These are phyloP conservation scores for Metacarcinus magister DNA, from an alignment of 2,888 invertebrate species.

Conservation along the genomic window DNA sequence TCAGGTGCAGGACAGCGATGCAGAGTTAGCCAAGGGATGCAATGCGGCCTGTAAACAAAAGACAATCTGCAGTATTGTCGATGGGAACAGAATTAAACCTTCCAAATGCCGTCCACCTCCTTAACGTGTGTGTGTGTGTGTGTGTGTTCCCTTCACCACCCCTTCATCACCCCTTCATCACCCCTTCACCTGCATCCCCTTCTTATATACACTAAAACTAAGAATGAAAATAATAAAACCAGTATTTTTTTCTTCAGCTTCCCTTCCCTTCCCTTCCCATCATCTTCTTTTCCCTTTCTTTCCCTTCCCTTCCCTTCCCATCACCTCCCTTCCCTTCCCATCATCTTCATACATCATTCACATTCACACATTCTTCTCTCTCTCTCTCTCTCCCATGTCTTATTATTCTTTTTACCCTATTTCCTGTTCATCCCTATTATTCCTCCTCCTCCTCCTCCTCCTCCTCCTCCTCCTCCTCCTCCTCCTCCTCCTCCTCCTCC, in stretches of 20 bases:
- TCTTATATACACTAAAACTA: too few relatives aligned
- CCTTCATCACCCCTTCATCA: not conserved
- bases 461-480: not conserved
- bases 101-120: constrained; percentile 70
- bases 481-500: not conserved
- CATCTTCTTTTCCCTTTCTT: not conserved
- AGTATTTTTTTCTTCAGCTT: not conserved
- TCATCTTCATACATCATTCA: not conserved
- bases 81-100: constrained; percentile 78
- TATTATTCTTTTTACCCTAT: not conserved
- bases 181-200: not conserved
- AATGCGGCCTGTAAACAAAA: constrained; percentile 67
- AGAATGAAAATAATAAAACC: too few relatives aligned
- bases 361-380: not conserved
- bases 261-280: not conserved
- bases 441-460: not conserved
- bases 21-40: constrained; percentile 67
- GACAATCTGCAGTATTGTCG: constrained; percentile 77
- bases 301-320: not conserved
- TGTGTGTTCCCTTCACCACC: not conserved
- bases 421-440: not conserved
- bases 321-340: too few relatives aligned
- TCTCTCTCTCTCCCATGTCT: not conserved
- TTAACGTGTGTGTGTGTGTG: not conserved
- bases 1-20: constrained; percentile 79